Base-by-base conservation (phyloP, 2,888 invertebrate genomes). In the Caradrina kadenii region DNA sequence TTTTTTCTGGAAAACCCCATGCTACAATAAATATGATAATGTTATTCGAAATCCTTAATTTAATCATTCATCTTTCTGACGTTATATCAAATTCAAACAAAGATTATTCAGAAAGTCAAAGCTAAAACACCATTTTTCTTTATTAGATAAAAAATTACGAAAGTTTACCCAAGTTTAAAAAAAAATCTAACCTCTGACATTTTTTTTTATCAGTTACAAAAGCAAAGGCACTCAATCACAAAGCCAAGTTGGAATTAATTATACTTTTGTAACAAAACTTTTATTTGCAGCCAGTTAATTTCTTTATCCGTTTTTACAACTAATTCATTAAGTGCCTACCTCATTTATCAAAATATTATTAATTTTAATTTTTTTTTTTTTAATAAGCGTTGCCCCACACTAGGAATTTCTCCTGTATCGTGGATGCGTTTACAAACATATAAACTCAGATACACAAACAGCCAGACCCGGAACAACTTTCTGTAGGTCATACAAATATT, bases 201-300 rank as follows among this genome's bases (percentile, higher is more conserved):
- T 39, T 5, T 22, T 63, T 54, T 31, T 60, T 63, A 73, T 73
- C 65, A 19, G 58, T 48, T 11, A 48, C 48, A 48, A 50, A 73
- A 55, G 59, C 53, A 42, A 66, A 19, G 50, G 35, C 49, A 63
- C 48, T 76, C 13, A 52, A 52, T 63, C 52, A 60, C 66, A 52
- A 22, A 49, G 55, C 53, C 52, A 48, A 55, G 42, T 45, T 53
- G 2, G 59, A 65, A 78, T 52, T 66, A 79, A 63, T 67, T 49
- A 73, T 17, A 11, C 52, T 56, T 63, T 60, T 67, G n/a, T 22
- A 21, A 35, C 6, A 61, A 54, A 76, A 35, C 42, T 42, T 61
- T 52, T 70, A 10, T 48, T 63, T 48, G 15, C 15, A 22, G n/a
- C 48, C 45, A 48, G 45, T 39, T 48, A 70, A 26, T 54, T 45